These are phyloP conservation scores for Saccopteryx bilineata DNA, from an alignment of 2,113 vertebrate species.

Conservation along the genomic window DNA sequence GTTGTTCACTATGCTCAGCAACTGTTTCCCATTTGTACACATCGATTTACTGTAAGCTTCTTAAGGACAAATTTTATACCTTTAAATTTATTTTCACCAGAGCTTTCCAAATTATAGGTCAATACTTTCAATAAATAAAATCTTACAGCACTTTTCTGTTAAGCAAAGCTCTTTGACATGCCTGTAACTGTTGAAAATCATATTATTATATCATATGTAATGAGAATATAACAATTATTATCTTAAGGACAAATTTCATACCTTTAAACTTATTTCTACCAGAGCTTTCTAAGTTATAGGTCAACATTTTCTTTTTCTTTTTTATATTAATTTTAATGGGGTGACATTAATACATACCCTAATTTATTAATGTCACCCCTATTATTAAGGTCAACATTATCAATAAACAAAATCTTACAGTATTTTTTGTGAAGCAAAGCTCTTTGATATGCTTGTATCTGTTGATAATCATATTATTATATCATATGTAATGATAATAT, in stretches of 20 bases:
- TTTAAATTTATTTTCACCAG: not conserved
- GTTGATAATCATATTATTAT: not conserved
- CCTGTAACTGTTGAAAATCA: not conserved
- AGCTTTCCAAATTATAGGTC: not conserved
- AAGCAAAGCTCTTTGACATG: not conserved
- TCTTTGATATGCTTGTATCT: not conserved
- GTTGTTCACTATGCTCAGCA: not conserved
- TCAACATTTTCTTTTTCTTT: too few relatives aligned
- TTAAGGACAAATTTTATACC: not conserved
- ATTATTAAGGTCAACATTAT: not conserved
- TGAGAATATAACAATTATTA: not conserved
- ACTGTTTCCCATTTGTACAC: not conserved
- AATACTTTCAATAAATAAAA: conserved; percentile 1
- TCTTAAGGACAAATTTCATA: too few relatives aligned
- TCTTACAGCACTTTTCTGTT: not conserved
- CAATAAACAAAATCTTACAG: not conserved
- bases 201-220: not conserved
- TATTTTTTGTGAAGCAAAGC: not conserved
- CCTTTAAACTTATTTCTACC: too few relatives aligned
- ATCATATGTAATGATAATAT: not conserved
- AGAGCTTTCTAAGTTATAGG: too few relatives aligned
- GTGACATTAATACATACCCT: too few relatives aligned
- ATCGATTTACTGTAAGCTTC: not conserved
- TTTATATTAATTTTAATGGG: too few relatives aligned
- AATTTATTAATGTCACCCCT: too few relatives aligned